Conservation (phyloP, 2,888 invertebrate species). For the Acronicta leporina region DNA sequence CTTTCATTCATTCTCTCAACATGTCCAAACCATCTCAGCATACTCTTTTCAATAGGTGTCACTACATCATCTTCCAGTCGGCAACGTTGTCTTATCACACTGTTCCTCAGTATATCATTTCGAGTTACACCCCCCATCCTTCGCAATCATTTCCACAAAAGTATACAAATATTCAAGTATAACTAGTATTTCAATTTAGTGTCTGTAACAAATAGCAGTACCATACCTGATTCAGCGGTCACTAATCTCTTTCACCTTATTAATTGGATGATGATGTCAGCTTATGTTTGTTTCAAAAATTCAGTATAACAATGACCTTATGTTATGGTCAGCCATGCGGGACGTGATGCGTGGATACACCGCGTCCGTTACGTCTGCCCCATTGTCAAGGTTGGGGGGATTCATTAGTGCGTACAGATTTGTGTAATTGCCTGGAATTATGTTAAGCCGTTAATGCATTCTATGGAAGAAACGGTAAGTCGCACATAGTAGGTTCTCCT, state of each 20-base stretch:
- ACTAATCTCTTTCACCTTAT: not conserved
- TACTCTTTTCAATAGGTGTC: no score
- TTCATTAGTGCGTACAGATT: slow-evolving; percentile 46
- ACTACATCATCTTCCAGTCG: no score
- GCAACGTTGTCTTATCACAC: no score
- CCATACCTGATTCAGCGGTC: not conserved
- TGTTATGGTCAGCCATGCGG: slow-evolving; percentile 53
- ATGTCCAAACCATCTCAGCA: no score
- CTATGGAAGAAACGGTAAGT: slow-evolving; percentile 26
- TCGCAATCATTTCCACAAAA: no score
- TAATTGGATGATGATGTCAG: slow-evolving; percentile 25
- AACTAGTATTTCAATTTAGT: no score
- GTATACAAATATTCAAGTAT: no score
- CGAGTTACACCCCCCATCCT: no score
- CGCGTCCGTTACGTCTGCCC: slow-evolving; percentile 56
- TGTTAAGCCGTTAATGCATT: slow-evolving; percentile 33
- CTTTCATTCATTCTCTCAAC: no score
- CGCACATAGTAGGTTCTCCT: slow-evolving; percentile 9
- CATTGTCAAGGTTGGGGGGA: slow-evolving; percentile 65
- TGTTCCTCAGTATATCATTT: no score
- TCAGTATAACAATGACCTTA: slow-evolving; percentile 54
- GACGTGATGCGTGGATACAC: slow-evolving; percentile 54
- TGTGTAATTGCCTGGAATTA: slow-evolving; percentile 37
- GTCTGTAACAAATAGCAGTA: no score
- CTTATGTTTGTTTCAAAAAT: slow-evolving; percentile 19